phyloP scores from a whole-genome alignment of 2,797 vertebrate species.

The Apogon hyalosoma region DNA sequence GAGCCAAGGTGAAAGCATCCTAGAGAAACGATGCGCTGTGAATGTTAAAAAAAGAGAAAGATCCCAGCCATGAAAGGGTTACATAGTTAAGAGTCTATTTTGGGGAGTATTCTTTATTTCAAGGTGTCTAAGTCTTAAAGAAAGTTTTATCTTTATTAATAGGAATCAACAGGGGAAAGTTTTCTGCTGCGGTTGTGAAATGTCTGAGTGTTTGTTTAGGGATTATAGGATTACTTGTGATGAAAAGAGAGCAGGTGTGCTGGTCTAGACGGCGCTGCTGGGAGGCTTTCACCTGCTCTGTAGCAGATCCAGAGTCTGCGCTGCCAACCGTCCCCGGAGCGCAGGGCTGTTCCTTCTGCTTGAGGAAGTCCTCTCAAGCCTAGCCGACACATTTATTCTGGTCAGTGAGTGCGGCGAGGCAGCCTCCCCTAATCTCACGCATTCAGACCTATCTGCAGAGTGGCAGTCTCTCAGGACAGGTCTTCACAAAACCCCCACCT shows the following conservation, averaged over 20 bases:
- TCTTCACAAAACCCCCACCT: conserved; percentile 27
- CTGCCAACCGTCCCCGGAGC: conserved; percentile 49
- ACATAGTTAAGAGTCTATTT: background rate
- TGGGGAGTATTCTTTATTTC: background rate
- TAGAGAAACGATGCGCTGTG: conserved; percentile 17
- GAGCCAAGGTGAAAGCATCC: conserved; percentile 3
- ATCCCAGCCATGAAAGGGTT: background rate
- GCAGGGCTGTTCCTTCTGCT: conserved; percentile 59
- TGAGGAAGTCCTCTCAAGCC: conserved; percentile 61
- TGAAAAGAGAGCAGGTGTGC: conserved; percentile 55
- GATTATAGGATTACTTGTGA: conserved; percentile 45
- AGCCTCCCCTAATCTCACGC: conserved; percentile 51
- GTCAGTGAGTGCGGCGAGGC: conserved; percentile 41
- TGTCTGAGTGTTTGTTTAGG: conserved; percentile 33
- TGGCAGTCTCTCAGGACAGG: conserved; percentile 27
- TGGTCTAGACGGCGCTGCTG: conserved; percentile 40
- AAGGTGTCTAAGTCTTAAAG: background rate
- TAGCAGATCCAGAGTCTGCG: conserved; percentile 39
- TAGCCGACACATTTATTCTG: conserved; percentile 60
- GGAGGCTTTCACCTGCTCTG: conserved; percentile 60
- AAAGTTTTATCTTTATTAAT: conserved; percentile 1
- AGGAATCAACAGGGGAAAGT: conserved; percentile 18
- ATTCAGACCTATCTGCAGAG: conserved; percentile 53
- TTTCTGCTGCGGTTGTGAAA: conserved; percentile 29
- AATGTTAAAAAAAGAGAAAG: no score